These are phyloP conservation scores for Camponotus pennsylvanicus DNA, from an alignment of 1,140 invertebrate genomes.

Conservation along the genomic window DNA sequence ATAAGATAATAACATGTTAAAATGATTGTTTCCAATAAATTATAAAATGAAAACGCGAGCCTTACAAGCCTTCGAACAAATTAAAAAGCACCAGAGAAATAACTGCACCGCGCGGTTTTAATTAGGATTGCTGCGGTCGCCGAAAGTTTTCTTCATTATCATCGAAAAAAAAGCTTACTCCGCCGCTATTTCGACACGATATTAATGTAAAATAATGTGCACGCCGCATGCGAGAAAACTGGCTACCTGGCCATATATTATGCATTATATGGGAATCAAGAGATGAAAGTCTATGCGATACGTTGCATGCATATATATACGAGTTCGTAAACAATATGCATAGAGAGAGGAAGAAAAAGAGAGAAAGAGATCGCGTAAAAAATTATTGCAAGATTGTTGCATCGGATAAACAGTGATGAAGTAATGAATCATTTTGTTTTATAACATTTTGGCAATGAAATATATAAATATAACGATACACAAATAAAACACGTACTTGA, in stretches of 20 bases:
- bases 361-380: neutral
- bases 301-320: neutral
- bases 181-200: neutral
- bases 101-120: neutral
- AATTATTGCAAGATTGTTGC: neutral
- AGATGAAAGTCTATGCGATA: constrained; percentile 35
- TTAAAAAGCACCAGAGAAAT: constrained; percentile 1
- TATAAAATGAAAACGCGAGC: neutral
- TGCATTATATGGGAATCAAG: constrained; percentile 25
- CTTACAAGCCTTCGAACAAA: neutral
- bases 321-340: constrained; percentile 24
- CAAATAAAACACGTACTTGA: neutral
- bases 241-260: constrained; percentile 4
- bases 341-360: neutral
- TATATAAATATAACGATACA: neutral
- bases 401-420: neutral
- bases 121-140: neutral
- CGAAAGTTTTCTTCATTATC: constrained; percentile 22
- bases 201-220: constrained; percentile 42
- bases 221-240: neutral
- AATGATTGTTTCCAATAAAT: neutral
- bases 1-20: neutral
- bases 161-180: neutral
- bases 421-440: constrained; percentile 3
- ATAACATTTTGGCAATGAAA: neutral